These are phyloP conservation scores for Agrotis ipsilon DNA, from an alignment of 2,888 invertebrate genomes.

Conservation along the genomic window DNA sequence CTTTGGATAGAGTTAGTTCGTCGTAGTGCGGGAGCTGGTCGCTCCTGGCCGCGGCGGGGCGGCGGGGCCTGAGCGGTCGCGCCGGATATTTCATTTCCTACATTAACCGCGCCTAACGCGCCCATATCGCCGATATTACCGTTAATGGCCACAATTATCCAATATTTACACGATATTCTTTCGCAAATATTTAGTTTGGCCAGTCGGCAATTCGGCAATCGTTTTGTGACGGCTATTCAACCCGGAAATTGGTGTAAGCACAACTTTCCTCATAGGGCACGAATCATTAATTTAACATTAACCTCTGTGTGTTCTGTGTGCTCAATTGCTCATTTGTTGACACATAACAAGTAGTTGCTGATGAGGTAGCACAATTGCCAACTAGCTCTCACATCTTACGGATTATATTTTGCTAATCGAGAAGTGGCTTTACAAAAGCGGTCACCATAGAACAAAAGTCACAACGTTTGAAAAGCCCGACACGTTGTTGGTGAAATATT, in stretches of 20 bases:
- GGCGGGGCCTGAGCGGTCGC: slow-evolving; percentile 25
- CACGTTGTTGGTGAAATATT: neutral
- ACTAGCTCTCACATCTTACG: neutral
- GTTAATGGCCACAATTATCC: slow-evolving; percentile 68
- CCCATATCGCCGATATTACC: slow-evolving; percentile 62
- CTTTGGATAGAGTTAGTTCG: neutral
- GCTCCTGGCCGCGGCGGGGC: neutral
- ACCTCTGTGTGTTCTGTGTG: too few species aligned
- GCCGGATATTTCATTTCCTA: slow-evolving; percentile 80
- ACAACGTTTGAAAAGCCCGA: neutral
- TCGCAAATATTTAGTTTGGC: slow-evolving; percentile 55
- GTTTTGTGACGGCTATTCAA: slow-evolving; percentile 11
- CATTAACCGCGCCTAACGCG: slow-evolving; percentile 65
- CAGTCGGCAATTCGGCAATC: slow-evolving; percentile 9
- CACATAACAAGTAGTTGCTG: neutral
- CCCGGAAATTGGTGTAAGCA: neutral
- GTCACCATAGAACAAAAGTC: too few species aligned
- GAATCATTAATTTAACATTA: neutral
- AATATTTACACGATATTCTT: slow-evolving; percentile 65
- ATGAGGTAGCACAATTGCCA: neutral
- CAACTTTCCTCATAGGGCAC: neutral
- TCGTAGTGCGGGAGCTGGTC: slow-evolving; percentile 35
- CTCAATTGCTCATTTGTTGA: slow-evolving; percentile 1
- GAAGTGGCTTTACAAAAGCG: neutral
- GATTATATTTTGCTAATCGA: neutral